phyloP scores from a whole-genome alignment of 2,113 vertebrate genomes.

The Lethenteron reissneri region DNA sequence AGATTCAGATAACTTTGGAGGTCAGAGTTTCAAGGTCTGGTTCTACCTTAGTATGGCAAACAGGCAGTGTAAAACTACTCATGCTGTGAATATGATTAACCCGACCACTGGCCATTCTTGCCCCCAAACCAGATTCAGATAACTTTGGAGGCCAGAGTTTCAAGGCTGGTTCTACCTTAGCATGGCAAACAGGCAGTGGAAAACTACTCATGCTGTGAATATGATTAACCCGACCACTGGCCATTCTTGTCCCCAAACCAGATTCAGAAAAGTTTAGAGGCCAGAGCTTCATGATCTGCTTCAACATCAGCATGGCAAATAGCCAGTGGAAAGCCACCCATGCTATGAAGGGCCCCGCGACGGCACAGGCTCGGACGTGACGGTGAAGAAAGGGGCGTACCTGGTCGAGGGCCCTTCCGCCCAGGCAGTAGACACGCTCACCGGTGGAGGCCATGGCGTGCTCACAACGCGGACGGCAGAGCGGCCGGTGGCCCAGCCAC shows the following conservation, averaged over 20 bases:
- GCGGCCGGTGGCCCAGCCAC: constrained; percentile 18
- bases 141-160: neutral
- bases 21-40: no score
- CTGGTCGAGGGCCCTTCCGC: constrained; percentile 17
- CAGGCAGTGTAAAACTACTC: neutral
- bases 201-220: neutral
- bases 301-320: neutral
- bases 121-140: neutral
- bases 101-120: neutral
- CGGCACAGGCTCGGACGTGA: neutral
- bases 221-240: neutral
- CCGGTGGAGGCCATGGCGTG: constrained; percentile 18
- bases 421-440: constrained; percentile 20
- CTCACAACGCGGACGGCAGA: constrained; percentile 17
- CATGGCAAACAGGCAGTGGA: neutral
- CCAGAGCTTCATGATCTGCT: neutral
- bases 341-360: neutral
- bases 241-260: neutral
- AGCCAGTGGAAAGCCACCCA: neutral
- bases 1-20: neutral
- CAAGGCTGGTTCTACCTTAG: neutral
- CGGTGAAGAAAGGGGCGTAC: constrained; percentile 11
- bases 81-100: neutral
- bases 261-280: neutral
- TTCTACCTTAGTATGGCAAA: neutral